Evolutionary conservation across 2,797 vertebrate species (phyloP), one percentile per base, ranked within the genome.

Genomic region (Pseudochirops cupreus): DNA sequence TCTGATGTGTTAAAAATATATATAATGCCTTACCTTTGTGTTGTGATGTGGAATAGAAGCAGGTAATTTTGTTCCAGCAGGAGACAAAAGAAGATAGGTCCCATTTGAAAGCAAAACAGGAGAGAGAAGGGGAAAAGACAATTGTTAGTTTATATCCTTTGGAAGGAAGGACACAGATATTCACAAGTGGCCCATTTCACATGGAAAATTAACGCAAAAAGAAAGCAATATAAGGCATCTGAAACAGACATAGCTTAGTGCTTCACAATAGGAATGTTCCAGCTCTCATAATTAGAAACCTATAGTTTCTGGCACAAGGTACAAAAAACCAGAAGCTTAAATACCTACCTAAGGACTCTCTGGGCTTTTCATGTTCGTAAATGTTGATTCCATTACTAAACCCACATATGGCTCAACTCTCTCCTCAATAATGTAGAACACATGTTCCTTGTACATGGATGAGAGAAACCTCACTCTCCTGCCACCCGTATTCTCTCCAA

Each of bases 11-110:
- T 33, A 55, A 62, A 91, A 87, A 29, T 55, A 55, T 55, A 55
- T 55, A 55, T 14, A 57, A 29, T 92, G 57, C 92, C 96, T 98
- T 96, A 97, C 95, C 96, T 98, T 97, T 97, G 92, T 28, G 93
- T 96, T 94, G 87, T 46, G 87, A 94, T 29, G 59, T 10, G 56
- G 55, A 82, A 90, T 82, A 91, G 90, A 82, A 26, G 90, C 93
- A 94, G 89, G 39, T 87, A 26, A 94, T 97, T 94, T 96, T 95
- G 92, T 93, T 52, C 33, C 54, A 59, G 90, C 0, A 0, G 90
- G 91, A 90, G 24, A 52, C 11, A 58, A 95, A 31, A 59, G 39
- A 93, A 59, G 14, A 94, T 54, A 58, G 39, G 56, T 10, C 94
- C 62, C 50, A 21, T 1, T 91, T 94, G 82, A 96, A 92, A 95